Evolutionary conservation across 2,113 vertebrate genomes (phyloP).

Genomic region (Neodon shergylaensis): DNA sequence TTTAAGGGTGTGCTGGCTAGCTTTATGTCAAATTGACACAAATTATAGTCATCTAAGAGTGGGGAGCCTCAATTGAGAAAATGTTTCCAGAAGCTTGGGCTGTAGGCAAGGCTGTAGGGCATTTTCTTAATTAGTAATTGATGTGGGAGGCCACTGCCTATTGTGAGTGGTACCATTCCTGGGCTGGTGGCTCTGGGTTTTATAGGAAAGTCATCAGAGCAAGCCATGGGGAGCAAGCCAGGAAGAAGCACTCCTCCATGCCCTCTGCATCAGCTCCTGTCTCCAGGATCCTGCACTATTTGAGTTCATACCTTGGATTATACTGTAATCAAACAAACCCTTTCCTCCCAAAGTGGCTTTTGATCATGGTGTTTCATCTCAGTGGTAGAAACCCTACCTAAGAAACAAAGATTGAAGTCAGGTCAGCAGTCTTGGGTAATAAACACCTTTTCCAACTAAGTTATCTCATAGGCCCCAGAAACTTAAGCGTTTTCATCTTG

Average conservation of each 20-base stretch:
- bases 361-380: not conserved
- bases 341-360: not conserved
- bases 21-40: not conserved
- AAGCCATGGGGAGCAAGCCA: not conserved
- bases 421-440: not conserved
- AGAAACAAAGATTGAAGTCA: not conserved
- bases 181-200: not conserved
- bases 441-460: too few species aligned
- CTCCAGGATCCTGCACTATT: too few species aligned
- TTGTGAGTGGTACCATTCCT: not conserved
- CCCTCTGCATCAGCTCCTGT: not conserved
- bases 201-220: not conserved
- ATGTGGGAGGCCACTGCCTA: too few species aligned
- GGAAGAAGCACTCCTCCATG: not conserved
- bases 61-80: not conserved
- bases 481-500: not conserved
- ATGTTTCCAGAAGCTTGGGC: not conserved
- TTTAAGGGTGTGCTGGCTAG: not conserved
- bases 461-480: not conserved
- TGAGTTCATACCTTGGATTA: not conserved
- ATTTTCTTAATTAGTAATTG: not conserved
- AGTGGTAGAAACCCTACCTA: not conserved
- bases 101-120: not conserved
- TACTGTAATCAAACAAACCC: not conserved
- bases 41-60: not conserved